Base-by-base conservation (phyloP, 92 coral and sea anemone genomes). In the Parazoanthus atlanticus region DNA sequence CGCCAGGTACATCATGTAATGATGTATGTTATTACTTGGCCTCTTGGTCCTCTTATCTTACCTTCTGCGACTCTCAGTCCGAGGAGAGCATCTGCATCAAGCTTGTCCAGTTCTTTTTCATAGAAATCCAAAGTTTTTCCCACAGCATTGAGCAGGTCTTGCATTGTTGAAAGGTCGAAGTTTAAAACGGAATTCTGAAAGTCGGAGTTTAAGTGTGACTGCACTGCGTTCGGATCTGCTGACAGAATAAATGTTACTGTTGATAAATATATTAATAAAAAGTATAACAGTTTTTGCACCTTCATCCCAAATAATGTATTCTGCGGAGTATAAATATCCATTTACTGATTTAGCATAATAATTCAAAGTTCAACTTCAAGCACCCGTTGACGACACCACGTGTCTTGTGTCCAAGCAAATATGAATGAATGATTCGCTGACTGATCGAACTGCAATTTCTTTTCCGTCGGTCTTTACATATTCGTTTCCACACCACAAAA, bases 31-130 rank as follows among this genome's bases (percentile, higher is more conserved):
- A n/a, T n/a, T n/a, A n/a, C n/a, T n/a, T n/a, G n/a, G n/a, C n/a
- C n/a, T 46, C 8, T 12, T 46, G 52, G 12, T 46, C 52, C 52
- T 46, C 13, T 46, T 1, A 7, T 23, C 47, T 28, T 56, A 80
- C 85, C 85, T 80, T 80, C 85, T 28, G 85, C 85, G 17, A 80
- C 85, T 80, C 85, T 80, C 70, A 80, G 40, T 26, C 85, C 85
- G 29, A 80, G 64, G 7, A 80, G 64, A 49, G 85, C 85, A 54
- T 56, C 85, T 80, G 85, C 71, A 80, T 80, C 85, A 19, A 80
- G 85, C 43, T 31, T 43, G 32, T 80, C 71, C 26, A 80, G 61
- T 80, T 80, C 70, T 21, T 52, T 80, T 80, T 80, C 85, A 32
- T 52, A 52, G 85, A 80, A 80, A 49, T 54, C 46, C 72, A 80